Percentiles rank a stretch among this genome's conserved stretches.
These are phyloP conservation scores for Holocentrus rufus DNA, from an alignment of 2,797 vertebrate species.

Conservation along the genomic window DNA sequence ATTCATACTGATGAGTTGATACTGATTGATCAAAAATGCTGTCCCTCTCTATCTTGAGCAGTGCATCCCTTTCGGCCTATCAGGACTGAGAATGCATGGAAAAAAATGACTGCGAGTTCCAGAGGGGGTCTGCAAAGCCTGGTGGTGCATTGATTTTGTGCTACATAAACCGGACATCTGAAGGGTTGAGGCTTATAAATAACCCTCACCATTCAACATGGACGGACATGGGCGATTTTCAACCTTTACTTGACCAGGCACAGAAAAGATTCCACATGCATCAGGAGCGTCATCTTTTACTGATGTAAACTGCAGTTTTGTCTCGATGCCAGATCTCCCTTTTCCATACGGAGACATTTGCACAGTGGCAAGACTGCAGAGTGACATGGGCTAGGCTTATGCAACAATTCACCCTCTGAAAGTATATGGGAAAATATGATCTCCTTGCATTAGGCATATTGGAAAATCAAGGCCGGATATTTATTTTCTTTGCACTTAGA, in stretches of 20 bases:
- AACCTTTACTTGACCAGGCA: no score
- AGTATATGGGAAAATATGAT: no score
- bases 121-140: constrained; percentile 33
- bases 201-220: no score
- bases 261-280: no score
- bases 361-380: background rate
- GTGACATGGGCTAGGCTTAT: no score
- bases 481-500: background rate
- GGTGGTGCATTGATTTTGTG: background rate
- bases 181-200: no score
- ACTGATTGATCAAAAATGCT: constrained; percentile 54
- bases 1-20: constrained; percentile 22
- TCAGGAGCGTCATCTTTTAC: no score
- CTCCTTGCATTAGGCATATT: no score
- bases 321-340: background rate
- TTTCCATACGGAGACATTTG: background rate
- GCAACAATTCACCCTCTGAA: no score
- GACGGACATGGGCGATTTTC: no score
- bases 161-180: no score
- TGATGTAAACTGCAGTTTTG: background rate
- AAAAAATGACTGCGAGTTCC: constrained; percentile 36
- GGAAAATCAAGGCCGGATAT: no score
- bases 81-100: constrained; percentile 64
- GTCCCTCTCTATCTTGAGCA: constrained; percentile 50
- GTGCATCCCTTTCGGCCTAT: constrained; percentile 68